Percentiles rank a stretch among this genome's conserved stretches.
phyloP scores from a whole-genome alignment of 2,888 invertebrate genomes.

The Hermodice carunculata region DNA sequence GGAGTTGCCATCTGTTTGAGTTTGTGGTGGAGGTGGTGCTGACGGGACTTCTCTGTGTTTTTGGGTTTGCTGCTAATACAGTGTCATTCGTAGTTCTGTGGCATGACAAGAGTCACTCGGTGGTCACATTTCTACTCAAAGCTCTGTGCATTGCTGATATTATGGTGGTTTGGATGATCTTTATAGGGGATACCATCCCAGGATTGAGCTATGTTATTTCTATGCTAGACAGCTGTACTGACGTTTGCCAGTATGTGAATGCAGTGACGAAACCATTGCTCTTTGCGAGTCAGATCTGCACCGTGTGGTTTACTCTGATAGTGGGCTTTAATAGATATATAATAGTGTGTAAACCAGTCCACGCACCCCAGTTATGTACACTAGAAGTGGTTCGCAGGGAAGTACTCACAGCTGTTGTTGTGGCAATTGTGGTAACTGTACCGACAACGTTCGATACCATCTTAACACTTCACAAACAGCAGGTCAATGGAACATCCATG shows the following conservation, averaged over 20 bases:
- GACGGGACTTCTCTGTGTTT: constrained; percentile 27
- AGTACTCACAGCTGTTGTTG: constrained; percentile 14
- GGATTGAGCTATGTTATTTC: constrained; percentile 21
- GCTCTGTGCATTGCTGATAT: constrained; percentile 27
- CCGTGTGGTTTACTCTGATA: constrained; percentile 27
- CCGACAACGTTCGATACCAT: constrained; percentile 28
- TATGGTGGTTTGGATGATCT: constrained; percentile 34
- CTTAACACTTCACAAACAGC: not conserved
- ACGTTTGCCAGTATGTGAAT: constrained; percentile 20
- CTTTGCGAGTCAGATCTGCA: constrained; percentile 25
- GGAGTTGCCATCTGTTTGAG: constrained; percentile 27
- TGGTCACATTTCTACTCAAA: constrained; percentile 28
- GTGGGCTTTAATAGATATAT: constrained; percentile 19
- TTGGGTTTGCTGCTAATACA: constrained; percentile 29
- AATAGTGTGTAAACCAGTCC: constrained; percentile 15
- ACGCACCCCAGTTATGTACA: constrained; percentile 4
- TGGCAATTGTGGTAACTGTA: constrained; percentile 18
- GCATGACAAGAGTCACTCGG: constrained; percentile 13
- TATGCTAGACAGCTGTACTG: constrained; percentile 17
- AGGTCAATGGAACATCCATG: not conserved
- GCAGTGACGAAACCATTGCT: constrained; percentile 30
- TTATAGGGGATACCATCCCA: constrained; percentile 32
- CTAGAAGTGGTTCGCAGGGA: constrained; percentile 16
- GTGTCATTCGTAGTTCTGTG: constrained; percentile 27
- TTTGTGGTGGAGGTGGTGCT: constrained; percentile 24